Base-by-base conservation (phyloP, 2,888 invertebrate genomes). In the Lymantria monacha region DNA sequence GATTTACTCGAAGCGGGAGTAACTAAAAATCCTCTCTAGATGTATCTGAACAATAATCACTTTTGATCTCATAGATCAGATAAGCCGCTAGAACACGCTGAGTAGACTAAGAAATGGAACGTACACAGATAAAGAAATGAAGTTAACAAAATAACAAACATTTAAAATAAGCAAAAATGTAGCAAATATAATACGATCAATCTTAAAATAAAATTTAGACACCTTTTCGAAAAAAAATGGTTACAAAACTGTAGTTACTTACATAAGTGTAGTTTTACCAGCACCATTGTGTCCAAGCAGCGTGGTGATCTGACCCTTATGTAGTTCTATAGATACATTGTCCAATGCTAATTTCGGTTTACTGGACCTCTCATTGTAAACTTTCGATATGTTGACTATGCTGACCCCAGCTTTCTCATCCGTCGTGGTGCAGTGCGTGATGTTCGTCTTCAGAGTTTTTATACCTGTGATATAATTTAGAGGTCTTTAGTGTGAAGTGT, bases 261-360 rank as follows among this genome's bases (percentile, higher is more conserved):
- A 97, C 96, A 97, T 97, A 0, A 97, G 95, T 0, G 98, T 98
- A 13, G 97, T 97, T 84, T 98, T 98, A 9, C 98, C 98, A 0
- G 98, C 97, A 0, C 98, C 97, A 68, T 98, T 98, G 63, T 97
- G 95, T 0, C 97, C 97, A 15, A 98, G 86, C 57, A 98, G 92
- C 11, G 97, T 95, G 0, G 97, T 97, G 44, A 98, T 96, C 79
- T 97, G 96, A 36, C 95, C 95, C 72, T 95, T 94, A 52, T 95
- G 95, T 62, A 98, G 95, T 61, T 96, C 95, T 9, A 98, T 77
- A 13, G 93, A 95, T 11, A 98, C 93, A 63, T 95, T 93, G 57
- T 94, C 93, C 0, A 98, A 92, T 0, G 97, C 97, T 12, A 93
- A 79, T 57, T 93, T 93, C 62, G 85, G 63, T 0, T 69, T 52